phyloP scores from a whole-genome alignment of 2,888 invertebrate genomes.

The Orthosia gothica region DNA sequence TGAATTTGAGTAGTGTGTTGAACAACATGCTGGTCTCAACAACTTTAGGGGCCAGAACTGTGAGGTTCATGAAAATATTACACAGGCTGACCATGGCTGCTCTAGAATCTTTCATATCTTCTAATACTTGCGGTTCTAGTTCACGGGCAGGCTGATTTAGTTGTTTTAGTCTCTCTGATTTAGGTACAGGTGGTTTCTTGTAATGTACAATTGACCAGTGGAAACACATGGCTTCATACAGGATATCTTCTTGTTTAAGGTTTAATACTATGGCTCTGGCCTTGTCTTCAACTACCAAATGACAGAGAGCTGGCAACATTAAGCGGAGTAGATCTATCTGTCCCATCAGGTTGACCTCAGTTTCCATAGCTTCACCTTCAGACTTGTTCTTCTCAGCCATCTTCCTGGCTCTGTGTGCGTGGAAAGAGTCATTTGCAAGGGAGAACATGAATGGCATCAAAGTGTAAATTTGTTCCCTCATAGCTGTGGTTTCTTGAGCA shows the following conservation, averaged over 20 bases:
- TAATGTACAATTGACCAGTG: slow-evolving; percentile 97
- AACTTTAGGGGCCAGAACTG: slow-evolving; percentile 96
- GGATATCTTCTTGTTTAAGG: slow-evolving; percentile 95
- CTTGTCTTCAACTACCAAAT: slow-evolving; percentile 97
- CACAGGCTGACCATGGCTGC: slow-evolving; percentile 97
- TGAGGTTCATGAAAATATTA: slow-evolving; percentile 98
- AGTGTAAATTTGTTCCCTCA: slow-evolving; percentile 96
- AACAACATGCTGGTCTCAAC: slow-evolving; percentile 95
- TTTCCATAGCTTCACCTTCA: slow-evolving; percentile 90
- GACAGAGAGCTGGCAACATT: slow-evolving; percentile 97
- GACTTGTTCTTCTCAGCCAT: slow-evolving; percentile 93
- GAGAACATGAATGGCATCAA: slow-evolving; percentile 96
- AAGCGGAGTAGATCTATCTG: slow-evolving; percentile 95
- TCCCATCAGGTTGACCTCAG: slow-evolving; percentile 87
- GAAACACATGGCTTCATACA: slow-evolving; percentile 95
- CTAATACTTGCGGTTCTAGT: slow-evolving; percentile 94
- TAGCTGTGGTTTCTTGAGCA: slow-evolving; percentile 97
- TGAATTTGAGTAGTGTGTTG: slow-evolving; percentile 95
- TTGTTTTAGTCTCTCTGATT: slow-evolving; percentile 95
- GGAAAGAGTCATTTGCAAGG: slow-evolving; percentile 96
- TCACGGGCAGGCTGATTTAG: slow-evolving; percentile 95
- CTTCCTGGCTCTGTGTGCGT: slow-evolving; percentile 93
- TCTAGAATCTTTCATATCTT: slow-evolving; percentile 96
- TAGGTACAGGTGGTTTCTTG: slow-evolving; percentile 95
- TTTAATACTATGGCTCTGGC: slow-evolving; percentile 95